Conservation (phyloP, 2,113 vertebrate species). For the Psephotus haematonotus region DNA sequence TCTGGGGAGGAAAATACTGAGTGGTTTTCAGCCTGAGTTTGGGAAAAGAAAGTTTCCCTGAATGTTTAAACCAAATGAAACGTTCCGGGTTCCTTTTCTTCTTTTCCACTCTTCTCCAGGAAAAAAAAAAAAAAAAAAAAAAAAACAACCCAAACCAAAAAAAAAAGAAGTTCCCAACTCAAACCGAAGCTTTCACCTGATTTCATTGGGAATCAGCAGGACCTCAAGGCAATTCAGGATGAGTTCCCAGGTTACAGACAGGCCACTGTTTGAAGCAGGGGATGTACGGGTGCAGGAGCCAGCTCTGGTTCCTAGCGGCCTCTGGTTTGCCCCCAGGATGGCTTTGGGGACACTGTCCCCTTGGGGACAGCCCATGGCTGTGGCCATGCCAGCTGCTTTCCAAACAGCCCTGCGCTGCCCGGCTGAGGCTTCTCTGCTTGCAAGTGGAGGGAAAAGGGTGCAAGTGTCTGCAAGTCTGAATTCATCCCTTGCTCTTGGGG, state of each 20-base stretch:
- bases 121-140: neutral
- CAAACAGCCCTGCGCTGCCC: rapidly evolving
- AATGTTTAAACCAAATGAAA: neutral
- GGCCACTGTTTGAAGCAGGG: neutral
- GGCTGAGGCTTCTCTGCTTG: neutral
- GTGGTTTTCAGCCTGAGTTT: neutral
- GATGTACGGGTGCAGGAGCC: rapidly evolving
- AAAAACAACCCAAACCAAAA: too few relatives aligned
- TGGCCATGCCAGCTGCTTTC: neutral
- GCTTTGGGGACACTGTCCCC: neutral
- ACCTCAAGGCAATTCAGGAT: neutral
- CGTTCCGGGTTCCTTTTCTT: neutral
- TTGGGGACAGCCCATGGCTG: neutral
- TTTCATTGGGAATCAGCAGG: neutral
- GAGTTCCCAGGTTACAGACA: neutral
- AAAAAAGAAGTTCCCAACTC: neutral
- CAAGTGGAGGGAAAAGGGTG: neutral
- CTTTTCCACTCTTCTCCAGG: neutral
- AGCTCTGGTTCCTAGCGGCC: neutral
- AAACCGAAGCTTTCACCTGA: neutral
- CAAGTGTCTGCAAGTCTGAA: neutral
- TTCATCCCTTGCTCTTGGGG: neutral
- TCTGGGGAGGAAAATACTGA: neutral
- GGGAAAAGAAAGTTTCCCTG: neutral
- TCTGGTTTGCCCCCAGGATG: neutral